phyloP scores from a whole-genome alignment of 2,113 vertebrate genomes.

The Manacus vitellinus region DNA sequence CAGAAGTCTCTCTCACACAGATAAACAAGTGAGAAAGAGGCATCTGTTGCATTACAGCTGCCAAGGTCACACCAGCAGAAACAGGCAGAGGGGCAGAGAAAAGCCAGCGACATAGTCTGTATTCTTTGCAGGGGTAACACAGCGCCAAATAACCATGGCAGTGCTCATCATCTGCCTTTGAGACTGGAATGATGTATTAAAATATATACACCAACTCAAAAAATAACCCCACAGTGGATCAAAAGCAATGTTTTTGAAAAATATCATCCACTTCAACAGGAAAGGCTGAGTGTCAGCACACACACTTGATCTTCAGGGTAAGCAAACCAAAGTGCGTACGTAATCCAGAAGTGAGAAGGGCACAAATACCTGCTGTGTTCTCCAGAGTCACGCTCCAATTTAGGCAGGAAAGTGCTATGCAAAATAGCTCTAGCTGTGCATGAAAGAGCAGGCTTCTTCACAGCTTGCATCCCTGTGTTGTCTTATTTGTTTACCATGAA shows the following conservation, averaged over 20 bases:
- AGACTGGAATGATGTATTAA: background rate
- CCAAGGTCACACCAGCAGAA: slow-evolving; percentile 62
- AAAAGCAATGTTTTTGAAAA: background rate
- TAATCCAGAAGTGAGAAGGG: background rate
- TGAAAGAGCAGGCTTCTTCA: background rate
- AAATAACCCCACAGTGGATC: background rate
- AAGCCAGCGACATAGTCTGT: background rate
- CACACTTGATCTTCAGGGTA: background rate
- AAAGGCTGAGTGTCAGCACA: background rate
- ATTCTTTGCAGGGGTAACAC: background rate
- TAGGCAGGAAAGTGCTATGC: background rate
- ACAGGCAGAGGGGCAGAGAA: background rate
- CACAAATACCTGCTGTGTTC: background rate
- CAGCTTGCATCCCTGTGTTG: background rate
- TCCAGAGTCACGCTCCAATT: background rate
- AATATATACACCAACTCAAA: background rate
- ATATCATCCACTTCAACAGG: background rate
- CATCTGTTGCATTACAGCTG: slow-evolving; percentile 37
- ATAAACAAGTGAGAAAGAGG: slow-evolving; percentile 49
- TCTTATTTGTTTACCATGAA: background rate
- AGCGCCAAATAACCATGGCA: background rate
- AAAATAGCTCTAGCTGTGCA: background rate
- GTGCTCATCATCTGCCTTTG: background rate
- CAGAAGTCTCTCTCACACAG: slow-evolving; percentile 3
- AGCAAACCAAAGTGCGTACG: background rate